phyloP scores from a whole-genome alignment of 2,797 vertebrate genomes.

The Acanthopagrus latus region DNA sequence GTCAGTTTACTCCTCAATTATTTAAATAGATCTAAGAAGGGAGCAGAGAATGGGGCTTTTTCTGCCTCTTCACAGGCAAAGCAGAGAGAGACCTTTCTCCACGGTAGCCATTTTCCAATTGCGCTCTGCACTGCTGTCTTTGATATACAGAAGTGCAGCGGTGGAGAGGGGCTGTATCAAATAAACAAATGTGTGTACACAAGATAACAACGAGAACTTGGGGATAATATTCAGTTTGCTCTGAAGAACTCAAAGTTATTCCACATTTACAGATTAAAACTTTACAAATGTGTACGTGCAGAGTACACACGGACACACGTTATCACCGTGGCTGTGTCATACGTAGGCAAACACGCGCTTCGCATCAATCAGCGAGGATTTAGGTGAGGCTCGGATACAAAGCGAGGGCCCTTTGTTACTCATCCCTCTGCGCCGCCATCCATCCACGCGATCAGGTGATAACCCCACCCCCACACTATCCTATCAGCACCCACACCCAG shows the following conservation, averaged over 20 bases:
- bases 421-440: conserved; percentile 40
- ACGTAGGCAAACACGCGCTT: conserved; percentile 12
- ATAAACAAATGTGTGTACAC: conserved; percentile 86
- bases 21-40: conserved; percentile 87
- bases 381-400: conserved; percentile 45
- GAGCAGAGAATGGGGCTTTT: conserved; percentile 81
- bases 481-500: conserved; percentile 58
- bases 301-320: conserved; percentile 26
- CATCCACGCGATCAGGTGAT: conserved; percentile 39
- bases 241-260: conserved; percentile 77
- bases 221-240: conserved; percentile 78
- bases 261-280: conserved; percentile 72
- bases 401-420: conserved; percentile 31
- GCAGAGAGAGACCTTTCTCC: conserved; percentile 83
- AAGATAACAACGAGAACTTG: conserved; percentile 82
- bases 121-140: conserved; percentile 78
- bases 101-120: conserved; percentile 84
- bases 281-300: conserved; percentile 34
- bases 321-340: conserved; percentile 11
- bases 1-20: conserved; percentile 89
- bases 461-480: conserved; percentile 36
- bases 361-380: conserved; percentile 51
- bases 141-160: conserved; percentile 82
- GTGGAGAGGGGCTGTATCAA: conserved; percentile 82
- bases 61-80: conserved; percentile 77